phyloP scores from a whole-genome alignment of 2,113 vertebrate genomes.

The Halcyon senegalensis region DNA sequence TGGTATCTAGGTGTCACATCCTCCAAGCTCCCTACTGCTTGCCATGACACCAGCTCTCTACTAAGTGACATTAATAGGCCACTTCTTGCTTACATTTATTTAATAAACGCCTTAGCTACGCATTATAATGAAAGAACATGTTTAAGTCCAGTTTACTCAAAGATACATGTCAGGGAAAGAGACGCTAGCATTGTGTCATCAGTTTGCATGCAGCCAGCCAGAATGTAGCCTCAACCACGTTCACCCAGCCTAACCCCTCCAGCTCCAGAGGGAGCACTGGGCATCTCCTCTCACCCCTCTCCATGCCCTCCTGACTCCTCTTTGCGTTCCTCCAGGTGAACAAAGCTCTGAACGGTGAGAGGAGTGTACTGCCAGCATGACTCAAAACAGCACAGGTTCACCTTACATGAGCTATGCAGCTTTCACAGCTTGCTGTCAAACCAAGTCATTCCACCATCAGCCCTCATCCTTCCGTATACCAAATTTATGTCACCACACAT shows the following conservation, averaged over 20 bases:
- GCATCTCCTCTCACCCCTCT: background rate
- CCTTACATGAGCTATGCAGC: background rate
- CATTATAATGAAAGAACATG: background rate
- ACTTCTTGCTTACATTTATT: background rate
- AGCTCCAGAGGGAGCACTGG: fast-evolving
- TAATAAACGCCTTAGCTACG: background rate
- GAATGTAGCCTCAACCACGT: background rate
- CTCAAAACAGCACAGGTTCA: background rate
- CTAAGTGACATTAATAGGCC: background rate
- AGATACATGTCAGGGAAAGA: background rate
- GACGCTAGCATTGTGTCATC: background rate
- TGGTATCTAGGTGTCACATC: background rate
- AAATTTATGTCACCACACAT: background rate
- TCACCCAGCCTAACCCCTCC: background rate
- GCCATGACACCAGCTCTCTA: background rate
- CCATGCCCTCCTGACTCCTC: background rate
- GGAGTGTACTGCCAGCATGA: fast-evolving
- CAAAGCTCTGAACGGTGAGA: fast-evolving
- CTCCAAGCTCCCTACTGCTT: background rate
- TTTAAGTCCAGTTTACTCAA: background rate
- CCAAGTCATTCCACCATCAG: fast-evolving
- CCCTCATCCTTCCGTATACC: background rate
- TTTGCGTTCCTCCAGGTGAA: background rate
- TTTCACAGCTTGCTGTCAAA: background rate
- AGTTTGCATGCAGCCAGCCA: background rate